Base-by-base conservation (phyloP, 2,888 invertebrate species). In the Caenorhabditis sp. region DNA sequence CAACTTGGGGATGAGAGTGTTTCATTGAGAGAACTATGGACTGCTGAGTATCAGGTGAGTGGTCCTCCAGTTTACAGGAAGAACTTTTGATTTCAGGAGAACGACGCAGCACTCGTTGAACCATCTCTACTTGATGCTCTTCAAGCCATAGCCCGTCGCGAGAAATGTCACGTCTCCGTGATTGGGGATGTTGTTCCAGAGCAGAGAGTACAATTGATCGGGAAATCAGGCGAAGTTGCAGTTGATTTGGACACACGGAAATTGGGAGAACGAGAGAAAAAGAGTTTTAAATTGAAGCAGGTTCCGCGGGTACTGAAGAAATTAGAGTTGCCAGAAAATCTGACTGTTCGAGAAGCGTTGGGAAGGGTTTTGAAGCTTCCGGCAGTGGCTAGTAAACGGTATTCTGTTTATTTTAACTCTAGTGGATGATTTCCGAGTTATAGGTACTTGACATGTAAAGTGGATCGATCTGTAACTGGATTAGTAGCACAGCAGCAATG, bases 401-500 rank as follows among this genome's bases (percentile, higher is more conserved):
- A 22, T 10, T 12, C 8, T 8, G 10, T 19, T n/a, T 44, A 22
- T 12, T 51, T 35, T 12, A 24, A 44, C 35, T 31, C 22, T 14
- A 14, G 16, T 24, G 38, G 12, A 44, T 31, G 4, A 31, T 31
- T 6, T 31, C 31, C 31, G 7, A 31, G 7, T 31, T 63, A 7
- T 64, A 87, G 87, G 31, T 90, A 87, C 72, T 73, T 90, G 44
- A 90, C 90, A 1, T 87, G 85, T 56, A 90, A 90, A 84, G 88
- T 88, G 26, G 94, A 94, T 86, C 90, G 98, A 54, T 97, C 97
- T 92, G 98, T 98, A 10, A 95, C 96, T 1, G 98, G 98, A 0
- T 94, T 98, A 19, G 95, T 98, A 76, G 98, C 97, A 0, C 98
- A 98, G 93, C 98, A 99, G 92, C 99, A 99, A 93, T 98, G 98